phyloP scores from a whole-genome alignment of 2,113 vertebrate species.

The Daubentonia madagascariensis region DNA sequence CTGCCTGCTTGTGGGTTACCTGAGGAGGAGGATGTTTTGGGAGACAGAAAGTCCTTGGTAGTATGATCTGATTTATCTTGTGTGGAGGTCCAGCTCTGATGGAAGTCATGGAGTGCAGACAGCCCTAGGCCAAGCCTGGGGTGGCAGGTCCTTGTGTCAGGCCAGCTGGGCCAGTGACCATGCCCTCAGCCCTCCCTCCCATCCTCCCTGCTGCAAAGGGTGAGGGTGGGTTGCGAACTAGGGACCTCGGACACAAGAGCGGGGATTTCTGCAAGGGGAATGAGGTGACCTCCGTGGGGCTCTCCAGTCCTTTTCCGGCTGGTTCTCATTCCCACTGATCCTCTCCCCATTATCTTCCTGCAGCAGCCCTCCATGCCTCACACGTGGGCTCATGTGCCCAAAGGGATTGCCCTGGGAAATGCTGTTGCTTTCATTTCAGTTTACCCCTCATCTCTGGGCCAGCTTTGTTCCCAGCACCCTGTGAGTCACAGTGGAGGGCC shows the following conservation, averaged over 20 bases:
- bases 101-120: background rate
- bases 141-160: background rate
- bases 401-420: constrained; percentile 1
- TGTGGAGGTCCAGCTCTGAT: background rate
- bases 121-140: background rate
- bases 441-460: background rate
- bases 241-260: background rate
- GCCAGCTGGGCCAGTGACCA: background rate
- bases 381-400: background rate
- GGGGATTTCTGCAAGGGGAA: background rate
- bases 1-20: background rate
- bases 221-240: background rate
- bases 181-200: background rate
- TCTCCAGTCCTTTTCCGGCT: background rate
- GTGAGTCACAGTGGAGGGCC: background rate
- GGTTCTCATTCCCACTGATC: background rate
- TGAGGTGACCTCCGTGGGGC: background rate
- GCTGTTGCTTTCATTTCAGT: background rate
- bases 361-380: background rate
- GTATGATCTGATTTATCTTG: background rate
- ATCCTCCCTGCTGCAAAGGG: background rate
- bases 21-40: background rate
- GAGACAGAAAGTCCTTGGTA: background rate
- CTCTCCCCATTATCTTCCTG: background rate
- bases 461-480: background rate